These are phyloP conservation scores for Cheumatopsyche charites DNA, from an alignment of 1,140 invertebrate genomes.

Conservation along the genomic window DNA sequence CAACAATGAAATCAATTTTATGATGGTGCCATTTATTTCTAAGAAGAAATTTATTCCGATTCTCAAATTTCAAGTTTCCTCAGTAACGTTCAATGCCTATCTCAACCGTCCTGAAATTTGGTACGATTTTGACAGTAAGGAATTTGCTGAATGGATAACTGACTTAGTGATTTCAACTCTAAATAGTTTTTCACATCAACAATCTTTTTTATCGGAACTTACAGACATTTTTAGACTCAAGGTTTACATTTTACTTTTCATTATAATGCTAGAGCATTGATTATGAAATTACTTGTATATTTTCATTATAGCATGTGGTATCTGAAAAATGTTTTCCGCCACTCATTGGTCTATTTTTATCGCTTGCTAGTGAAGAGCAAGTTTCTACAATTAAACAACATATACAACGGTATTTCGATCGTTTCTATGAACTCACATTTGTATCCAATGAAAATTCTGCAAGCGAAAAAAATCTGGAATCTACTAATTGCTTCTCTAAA, in stretches of 20 bases:
- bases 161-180: conserved; percentile 48
- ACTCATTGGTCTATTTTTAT: conserved; percentile 53
- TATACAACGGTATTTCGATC: conserved; percentile 54
- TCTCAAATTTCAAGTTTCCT: conserved; percentile 43
- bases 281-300: conserved; percentile 23
- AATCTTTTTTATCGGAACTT: conserved; percentile 39
- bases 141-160: conserved; percentile 49
- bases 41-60: conserved; percentile 15
- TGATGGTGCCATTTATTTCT: conserved; percentile 52
- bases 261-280: conserved; percentile 1
- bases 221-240: conserved; percentile 49
- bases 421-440: conserved; percentile 38
- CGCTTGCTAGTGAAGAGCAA: conserved; percentile 50
- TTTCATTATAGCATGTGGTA: conserved; percentile 51
- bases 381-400: conserved; percentile 49
- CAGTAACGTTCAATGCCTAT: conserved; percentile 38
- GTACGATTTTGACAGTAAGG: conserved; percentile 40
- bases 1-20: conserved; percentile 42
- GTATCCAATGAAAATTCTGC: not conserved
- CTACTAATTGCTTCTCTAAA: conserved; percentile 4
- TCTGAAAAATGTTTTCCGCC: conserved; percentile 53
- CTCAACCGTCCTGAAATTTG: conserved; percentile 41
- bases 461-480: not conserved
- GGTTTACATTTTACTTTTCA: conserved; percentile 45
- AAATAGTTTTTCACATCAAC: conserved; percentile 35